These are phyloP conservation scores for Cololabis saira DNA, from an alignment of 2,113 vertebrate genomes.

Conservation along the genomic window DNA sequence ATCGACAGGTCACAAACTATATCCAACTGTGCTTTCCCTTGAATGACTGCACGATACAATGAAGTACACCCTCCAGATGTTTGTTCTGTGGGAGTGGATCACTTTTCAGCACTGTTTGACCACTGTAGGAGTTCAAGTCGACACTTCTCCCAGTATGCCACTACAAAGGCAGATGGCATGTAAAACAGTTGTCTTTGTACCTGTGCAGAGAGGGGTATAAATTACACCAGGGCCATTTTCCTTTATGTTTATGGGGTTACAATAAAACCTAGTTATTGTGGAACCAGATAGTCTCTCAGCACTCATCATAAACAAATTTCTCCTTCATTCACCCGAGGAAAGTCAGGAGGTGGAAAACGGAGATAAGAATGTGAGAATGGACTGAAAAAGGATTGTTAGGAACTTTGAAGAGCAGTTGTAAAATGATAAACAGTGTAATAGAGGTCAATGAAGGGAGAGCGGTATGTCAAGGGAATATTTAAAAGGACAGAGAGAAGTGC, in stretches of 20 bases:
- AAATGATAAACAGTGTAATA: slow-evolving; percentile 18
- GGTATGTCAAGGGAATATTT: slow-evolving; percentile 48
- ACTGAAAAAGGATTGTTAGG: slow-evolving; percentile 17
- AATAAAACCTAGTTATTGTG: slow-evolving; percentile 64
- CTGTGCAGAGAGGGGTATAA: slow-evolving; percentile 21
- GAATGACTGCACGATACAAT: slow-evolving; percentile 56
- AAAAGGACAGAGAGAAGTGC: slow-evolving; percentile 1
- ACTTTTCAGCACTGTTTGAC: slow-evolving; percentile 51
- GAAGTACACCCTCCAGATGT: slow-evolving; percentile 54
- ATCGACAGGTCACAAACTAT: slow-evolving; percentile 37
- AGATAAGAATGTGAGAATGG: slow-evolving; percentile 20
- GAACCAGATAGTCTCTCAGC: slow-evolving; percentile 55
- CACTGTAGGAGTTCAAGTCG: slow-evolving; percentile 54
- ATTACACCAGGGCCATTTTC: slow-evolving; percentile 51
- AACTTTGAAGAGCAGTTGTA: slow-evolving; percentile 31
- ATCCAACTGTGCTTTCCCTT: slow-evolving; percentile 61
- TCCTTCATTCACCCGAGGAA: slow-evolving; percentile 47
- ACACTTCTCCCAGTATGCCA: slow-evolving; percentile 46
- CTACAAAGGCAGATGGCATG: slow-evolving; percentile 49
- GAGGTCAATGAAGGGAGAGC: slow-evolving; percentile 54
- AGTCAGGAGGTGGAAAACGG: slow-evolving; percentile 14
- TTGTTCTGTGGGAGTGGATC: slow-evolving; percentile 57
- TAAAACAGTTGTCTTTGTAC: slow-evolving; percentile 23
- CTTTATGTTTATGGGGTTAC: slow-evolving; percentile 57
- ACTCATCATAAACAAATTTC: slow-evolving; percentile 58